Evolutionary conservation across 2,113 vertebrate species (phyloP), one percentile per base, ranked within the genome.

Genomic region (Hypocryptadius cinnamomeus): DNA sequence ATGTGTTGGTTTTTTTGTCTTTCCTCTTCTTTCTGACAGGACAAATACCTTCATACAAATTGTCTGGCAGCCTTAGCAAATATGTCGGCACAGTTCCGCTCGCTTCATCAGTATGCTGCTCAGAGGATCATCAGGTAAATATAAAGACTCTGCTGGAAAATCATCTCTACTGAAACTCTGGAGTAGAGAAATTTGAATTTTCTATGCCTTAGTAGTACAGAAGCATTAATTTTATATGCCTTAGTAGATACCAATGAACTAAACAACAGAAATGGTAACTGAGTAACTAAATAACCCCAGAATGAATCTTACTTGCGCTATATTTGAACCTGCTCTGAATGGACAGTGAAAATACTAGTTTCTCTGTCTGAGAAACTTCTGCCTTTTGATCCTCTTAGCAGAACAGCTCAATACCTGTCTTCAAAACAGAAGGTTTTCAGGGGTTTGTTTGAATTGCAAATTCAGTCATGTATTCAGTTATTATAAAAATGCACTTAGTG

Each of bases 31-130:
- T 96, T 78, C 95, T 90, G 47, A 48, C 97, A 99, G 99, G 99
- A 99, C 97, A 99, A 99, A 95, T 99, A 99, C 96, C 99, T 99
- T 65, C 99, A 99, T 85, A 99, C 99, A 51, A 99, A 99, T 87
- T 99, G 99, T 92, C 95, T 99, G 96, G 99, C 99, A 63, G 99
- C 99, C 14, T 98, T 99, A 57, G 99, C 99, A 47, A 99, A 99
- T 91, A 99, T 99, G 99, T 99, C 99, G 0, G 98, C 98, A 6
- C 99, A 99, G 98, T 99, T 99, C 92, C 99, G 99, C 68, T 98
- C 98, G 2, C 98, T 99, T 47, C 99, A 99, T 92, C 99, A 99
- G 96, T 99, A 99, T 6, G 99, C 99, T 15, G 99, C 99, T 65
- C 99, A 99, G 97, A 98, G 99, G 90, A 99, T 99, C 94, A 99